Percentiles rank a stretch among this genome's conserved stretches.
These are phyloP conservation scores for Cephus rjabovi DNA, from an alignment of 2,888 invertebrate species.

Conservation along the genomic window DNA sequence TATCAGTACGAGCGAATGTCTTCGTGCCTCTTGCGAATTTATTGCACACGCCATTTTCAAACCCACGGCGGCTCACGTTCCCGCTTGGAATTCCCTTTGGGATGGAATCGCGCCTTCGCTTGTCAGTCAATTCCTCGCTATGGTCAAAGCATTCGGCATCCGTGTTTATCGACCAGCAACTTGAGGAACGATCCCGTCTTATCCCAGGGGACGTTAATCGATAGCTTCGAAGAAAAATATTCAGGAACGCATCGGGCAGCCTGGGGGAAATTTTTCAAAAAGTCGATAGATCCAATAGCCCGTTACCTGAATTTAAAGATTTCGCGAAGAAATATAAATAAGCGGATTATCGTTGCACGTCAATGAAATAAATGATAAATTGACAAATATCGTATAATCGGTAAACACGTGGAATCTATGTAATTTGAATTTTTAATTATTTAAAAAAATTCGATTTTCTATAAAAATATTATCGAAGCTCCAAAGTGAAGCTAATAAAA, in stretches of 20 bases:
- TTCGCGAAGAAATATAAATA: not conserved
- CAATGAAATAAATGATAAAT: not conserved
- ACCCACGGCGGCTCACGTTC: slow-evolving; percentile 22
- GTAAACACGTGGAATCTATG: too few species aligned
- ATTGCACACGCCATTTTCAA: slow-evolving; percentile 35
- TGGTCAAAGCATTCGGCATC: slow-evolving; percentile 37
- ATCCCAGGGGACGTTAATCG: not conserved
- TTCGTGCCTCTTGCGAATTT: slow-evolving; percentile 39
- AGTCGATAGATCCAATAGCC: not conserved
- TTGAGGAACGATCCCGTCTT: slow-evolving; percentile 14
- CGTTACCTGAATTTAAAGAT: not conserved
- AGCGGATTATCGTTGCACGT: not conserved
- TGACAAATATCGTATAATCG: not conserved
- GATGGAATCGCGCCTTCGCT: slow-evolving; percentile 6
- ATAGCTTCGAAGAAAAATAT: not conserved
- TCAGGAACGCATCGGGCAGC: not conserved
- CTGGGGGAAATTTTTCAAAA: not conserved
- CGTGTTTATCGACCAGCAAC: slow-evolving; percentile 11
- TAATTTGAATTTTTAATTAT: too few species aligned
- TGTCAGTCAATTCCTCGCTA: slow-evolving; percentile 45
- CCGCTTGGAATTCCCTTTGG: slow-evolving; percentile 35
- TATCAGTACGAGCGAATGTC: slow-evolving; percentile 35
- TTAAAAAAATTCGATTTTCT: too few species aligned
- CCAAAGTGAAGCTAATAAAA: not conserved
- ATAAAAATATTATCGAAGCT: not conserved